phyloP scores from a whole-genome alignment of 2,113 vertebrate species.

The Aphelocoma coerulescens region DNA sequence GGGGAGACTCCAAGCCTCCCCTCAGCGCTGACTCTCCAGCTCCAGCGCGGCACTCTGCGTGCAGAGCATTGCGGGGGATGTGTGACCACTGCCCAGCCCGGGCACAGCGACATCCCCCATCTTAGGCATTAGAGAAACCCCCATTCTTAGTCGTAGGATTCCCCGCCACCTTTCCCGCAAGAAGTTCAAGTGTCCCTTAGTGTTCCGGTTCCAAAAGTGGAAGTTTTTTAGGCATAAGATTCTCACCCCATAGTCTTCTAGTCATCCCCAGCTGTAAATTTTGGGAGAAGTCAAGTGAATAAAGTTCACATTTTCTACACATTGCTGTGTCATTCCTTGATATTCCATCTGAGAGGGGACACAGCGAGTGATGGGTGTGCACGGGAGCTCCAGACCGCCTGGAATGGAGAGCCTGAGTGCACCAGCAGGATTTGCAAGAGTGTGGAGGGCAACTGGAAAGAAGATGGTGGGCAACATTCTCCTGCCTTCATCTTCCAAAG shows the following conservation, averaged over 20 bases:
- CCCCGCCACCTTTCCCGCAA: fast-evolving
- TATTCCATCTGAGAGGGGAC: background rate
- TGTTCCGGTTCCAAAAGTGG: fast-evolving
- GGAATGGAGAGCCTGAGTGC: background rate
- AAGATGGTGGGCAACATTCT: background rate
- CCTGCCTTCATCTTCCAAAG: background rate
- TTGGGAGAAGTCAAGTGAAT: background rate
- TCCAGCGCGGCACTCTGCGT: fast-evolving
- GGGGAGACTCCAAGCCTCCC: too few relatives aligned
- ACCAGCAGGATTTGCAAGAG: background rate
- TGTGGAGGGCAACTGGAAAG: background rate
- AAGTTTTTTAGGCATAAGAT: background rate
- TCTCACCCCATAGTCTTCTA: background rate
- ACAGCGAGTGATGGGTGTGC: background rate
- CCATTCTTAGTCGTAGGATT: fast-evolving
- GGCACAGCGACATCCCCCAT: background rate
- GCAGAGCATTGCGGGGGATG: too few relatives aligned
- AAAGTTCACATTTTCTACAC: background rate
- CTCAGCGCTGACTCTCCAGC: background rate
- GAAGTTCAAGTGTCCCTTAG: background rate
- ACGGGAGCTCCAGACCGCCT: fast-evolving
- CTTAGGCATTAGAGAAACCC: background rate
- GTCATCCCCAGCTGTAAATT: background rate
- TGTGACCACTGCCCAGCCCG: background rate
- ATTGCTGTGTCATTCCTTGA: background rate